Conservation (phyloP, 2,113 vertebrate species). For the Patagioenas fasciata region DNA sequence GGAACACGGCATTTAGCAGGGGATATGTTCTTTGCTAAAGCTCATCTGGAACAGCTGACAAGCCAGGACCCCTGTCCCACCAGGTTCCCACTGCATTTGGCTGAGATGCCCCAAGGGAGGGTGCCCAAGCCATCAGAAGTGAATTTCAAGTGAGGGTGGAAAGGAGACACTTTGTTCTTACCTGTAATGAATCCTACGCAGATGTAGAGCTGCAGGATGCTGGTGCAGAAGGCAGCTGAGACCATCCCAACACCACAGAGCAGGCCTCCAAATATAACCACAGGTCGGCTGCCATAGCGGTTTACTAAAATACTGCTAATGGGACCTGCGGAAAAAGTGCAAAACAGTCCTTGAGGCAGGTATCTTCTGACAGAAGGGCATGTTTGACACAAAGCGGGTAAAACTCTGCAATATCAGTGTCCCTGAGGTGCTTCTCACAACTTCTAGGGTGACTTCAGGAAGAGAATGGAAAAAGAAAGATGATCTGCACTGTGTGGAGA, state of each 20-base stretch:
- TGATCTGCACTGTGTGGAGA: background rate
- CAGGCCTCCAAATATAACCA: slow-evolving; percentile 81
- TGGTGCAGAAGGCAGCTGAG: slow-evolving; percentile 78
- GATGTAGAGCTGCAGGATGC: slow-evolving; percentile 82
- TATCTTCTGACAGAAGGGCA: background rate
- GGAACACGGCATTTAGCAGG: rapidly evolving
- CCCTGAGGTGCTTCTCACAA: background rate
- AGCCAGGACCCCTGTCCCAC: background rate
- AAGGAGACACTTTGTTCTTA: slow-evolving; percentile 38
- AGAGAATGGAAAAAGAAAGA: background rate
- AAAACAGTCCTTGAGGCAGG: background rate
- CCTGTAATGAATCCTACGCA: slow-evolving; percentile 82
- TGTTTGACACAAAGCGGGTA: background rate
- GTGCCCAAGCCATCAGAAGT: background rate
- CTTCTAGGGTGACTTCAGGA: background rate
- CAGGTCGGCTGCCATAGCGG: slow-evolving; percentile 80
- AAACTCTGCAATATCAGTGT: background rate
- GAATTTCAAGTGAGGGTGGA: rapidly evolving
- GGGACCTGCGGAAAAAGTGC: slow-evolving; percentile 67
- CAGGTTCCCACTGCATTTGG: rapidly evolving
- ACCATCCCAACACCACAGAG: slow-evolving; percentile 79
- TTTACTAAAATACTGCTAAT: slow-evolving; percentile 81
- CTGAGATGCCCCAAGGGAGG: background rate
- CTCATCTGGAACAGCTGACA: background rate
- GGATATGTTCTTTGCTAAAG: background rate